Percentiles rank a stretch among this genome's conserved stretches.
Conservation (phyloP, 2,888 invertebrate genomes). For the Cheilosia vulpina region DNA sequence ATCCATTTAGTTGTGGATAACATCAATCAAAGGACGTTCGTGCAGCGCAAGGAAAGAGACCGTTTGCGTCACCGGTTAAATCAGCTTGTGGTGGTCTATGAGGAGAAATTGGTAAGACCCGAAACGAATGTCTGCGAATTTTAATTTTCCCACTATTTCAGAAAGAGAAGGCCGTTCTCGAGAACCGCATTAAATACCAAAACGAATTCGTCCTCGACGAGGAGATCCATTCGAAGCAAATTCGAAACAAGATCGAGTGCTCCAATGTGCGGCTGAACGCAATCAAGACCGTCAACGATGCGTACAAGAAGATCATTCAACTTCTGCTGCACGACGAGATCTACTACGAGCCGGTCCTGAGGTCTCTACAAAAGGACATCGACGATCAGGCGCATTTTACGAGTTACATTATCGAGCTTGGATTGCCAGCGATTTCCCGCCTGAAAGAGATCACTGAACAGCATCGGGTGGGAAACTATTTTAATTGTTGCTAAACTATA, state of each 20-base stretch:
- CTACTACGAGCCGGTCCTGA: slow-evolving; percentile 82
- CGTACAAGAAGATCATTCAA: slow-evolving; percentile 81
- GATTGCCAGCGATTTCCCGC: slow-evolving; percentile 80
- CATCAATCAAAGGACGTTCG: slow-evolving; percentile 82
- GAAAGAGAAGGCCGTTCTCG: slow-evolving; percentile 78
- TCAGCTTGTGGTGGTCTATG: slow-evolving; percentile 78
- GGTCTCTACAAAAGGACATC: slow-evolving; percentile 81
- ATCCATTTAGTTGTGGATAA: slow-evolving; percentile 81
- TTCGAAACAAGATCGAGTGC: slow-evolving; percentile 81
- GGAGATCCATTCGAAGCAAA: slow-evolving; percentile 78
- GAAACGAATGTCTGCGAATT: neutral
- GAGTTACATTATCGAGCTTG: slow-evolving; percentile 81
- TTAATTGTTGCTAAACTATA: slow-evolving; percentile 40
- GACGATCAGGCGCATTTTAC: slow-evolving; percentile 82
- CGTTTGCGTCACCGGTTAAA: slow-evolving; percentile 79
- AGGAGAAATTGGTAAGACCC: slow-evolving; percentile 77
- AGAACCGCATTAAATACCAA: slow-evolving; percentile 81
- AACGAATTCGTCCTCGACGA: slow-evolving; percentile 80
- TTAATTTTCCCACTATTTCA: slow-evolving; percentile 50
- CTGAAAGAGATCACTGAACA: slow-evolving; percentile 79
- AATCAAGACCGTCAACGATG: slow-evolving; percentile 80
- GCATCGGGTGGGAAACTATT: slow-evolving; percentile 77
- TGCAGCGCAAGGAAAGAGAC: slow-evolving; percentile 82
- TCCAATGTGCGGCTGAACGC: slow-evolving; percentile 81
- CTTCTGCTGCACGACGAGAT: slow-evolving; percentile 80